Percentiles rank a stretch among this genome's conserved stretches.
Conservation (phyloP, 2,797 vertebrate genomes). For the Pyrocephalus nanus region DNA sequence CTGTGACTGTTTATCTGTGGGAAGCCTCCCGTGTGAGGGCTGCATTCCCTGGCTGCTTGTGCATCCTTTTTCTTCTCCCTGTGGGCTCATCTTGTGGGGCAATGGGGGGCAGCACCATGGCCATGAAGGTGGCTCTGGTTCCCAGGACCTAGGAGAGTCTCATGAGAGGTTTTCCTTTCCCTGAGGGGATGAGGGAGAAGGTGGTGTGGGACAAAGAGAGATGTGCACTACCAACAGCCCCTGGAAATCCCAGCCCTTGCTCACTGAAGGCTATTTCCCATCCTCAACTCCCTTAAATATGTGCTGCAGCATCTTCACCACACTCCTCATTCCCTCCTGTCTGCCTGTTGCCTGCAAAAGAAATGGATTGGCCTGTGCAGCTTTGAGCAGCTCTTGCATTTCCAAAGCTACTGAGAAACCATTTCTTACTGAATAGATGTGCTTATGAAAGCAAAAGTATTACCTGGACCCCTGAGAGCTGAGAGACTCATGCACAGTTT, state of each 20-base stretch:
- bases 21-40: neutral
- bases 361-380: neutral
- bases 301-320: neutral
- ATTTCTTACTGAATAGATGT: neutral
- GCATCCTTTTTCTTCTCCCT: neutral
- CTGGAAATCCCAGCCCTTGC: neutral
- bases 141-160: neutral
- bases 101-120: neutral
- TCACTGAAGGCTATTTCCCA: neutral
- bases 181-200: neutral
- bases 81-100: rapidly evolving
- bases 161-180: neutral
- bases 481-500: neutral
- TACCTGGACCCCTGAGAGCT: neutral
- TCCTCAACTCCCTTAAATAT: neutral
- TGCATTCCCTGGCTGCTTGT: neutral
- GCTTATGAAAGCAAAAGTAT: neutral
- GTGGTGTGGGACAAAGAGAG: neutral
- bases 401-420: neutral
- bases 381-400: neutral
- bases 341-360: neutral
- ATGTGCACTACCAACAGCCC: neutral
- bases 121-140: neutral
- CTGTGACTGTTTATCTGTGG: neutral
- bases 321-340: neutral